Conservation (phyloP, 2,797 vertebrate genomes). For the Syngnathus rostellatus region DNA sequence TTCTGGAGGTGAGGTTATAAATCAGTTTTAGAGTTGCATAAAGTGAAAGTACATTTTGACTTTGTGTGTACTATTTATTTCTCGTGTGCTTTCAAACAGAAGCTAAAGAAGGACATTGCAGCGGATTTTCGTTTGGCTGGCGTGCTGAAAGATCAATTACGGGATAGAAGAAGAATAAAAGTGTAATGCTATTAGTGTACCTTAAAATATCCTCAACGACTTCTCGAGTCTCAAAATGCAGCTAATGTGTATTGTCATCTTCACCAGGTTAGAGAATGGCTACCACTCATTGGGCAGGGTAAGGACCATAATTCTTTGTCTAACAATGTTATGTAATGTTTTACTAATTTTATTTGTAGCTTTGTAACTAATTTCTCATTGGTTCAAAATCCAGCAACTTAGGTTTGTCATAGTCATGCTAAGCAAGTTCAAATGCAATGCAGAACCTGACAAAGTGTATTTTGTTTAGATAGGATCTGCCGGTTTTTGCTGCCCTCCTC, state of each 20-base stretch:
- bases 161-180: constrained; percentile 71
- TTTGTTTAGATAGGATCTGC: no score
- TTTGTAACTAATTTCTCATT: no score
- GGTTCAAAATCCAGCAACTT: no score
- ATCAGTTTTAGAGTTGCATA: no score
- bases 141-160: constrained; percentile 76
- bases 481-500: no score
- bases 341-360: no score
- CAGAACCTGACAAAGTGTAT: neutral
- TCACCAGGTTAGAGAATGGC: constrained; percentile 67
- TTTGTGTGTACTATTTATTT: neutral
- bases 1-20: constrained; percentile 77
- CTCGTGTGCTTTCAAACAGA: constrained; percentile 55
- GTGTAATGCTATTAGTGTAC: constrained; percentile 44
- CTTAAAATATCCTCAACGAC: neutral
- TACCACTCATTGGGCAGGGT: constrained; percentile 67
- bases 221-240: neutral
- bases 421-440: neutral
- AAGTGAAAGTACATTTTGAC: no score
- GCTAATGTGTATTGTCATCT: constrained; percentile 4
- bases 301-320: neutral
- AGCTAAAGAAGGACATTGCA: constrained; percentile 74
- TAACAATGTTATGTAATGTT: no score
- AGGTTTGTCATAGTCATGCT: neutral
- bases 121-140: constrained; percentile 70